Evolutionary conservation across 2,797 vertebrate genomes (phyloP).

Genomic region (Myioborus melanocephalus): DNA sequence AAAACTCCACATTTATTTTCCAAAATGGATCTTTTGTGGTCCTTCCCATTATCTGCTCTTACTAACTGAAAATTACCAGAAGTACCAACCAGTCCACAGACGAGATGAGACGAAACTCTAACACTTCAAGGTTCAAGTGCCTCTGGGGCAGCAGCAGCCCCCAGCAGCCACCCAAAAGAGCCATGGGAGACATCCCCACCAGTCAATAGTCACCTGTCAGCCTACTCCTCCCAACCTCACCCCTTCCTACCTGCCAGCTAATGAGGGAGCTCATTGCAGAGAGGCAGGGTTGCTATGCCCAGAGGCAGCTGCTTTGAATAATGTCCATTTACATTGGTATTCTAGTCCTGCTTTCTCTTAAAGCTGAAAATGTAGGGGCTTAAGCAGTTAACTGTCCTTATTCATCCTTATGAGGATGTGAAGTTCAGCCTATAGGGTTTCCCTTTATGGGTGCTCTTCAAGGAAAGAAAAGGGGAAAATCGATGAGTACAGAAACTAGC

Average conservation of each 20-base stretch:
- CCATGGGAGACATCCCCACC: not conserved
- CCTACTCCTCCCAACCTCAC: not conserved
- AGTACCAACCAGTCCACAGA: not conserved
- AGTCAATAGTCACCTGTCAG: not conserved
- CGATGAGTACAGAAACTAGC: not conserved
- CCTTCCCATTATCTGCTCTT: not conserved
- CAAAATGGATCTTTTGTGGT: not conserved
- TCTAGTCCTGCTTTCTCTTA: not conserved
- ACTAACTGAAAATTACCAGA: not conserved
- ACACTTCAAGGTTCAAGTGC: not conserved
- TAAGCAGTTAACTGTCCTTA: not conserved
- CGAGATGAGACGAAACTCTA: not conserved
- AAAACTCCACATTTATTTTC: not conserved
- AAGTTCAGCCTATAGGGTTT: not conserved
- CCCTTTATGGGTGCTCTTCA: not conserved
- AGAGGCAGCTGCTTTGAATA: not conserved
- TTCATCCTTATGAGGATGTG: not conserved
- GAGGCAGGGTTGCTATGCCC: not conserved
- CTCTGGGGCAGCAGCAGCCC: not conserved
- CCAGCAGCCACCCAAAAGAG: not conserved
- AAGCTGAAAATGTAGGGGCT: not conserved
- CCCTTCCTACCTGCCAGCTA: not conserved
- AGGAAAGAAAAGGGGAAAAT: not conserved
- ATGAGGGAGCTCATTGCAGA: not conserved
- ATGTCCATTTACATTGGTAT: not conserved